Evolutionary conservation across 2,797 vertebrate species (phyloP).

Genomic region (Fratercula arctica): DNA sequence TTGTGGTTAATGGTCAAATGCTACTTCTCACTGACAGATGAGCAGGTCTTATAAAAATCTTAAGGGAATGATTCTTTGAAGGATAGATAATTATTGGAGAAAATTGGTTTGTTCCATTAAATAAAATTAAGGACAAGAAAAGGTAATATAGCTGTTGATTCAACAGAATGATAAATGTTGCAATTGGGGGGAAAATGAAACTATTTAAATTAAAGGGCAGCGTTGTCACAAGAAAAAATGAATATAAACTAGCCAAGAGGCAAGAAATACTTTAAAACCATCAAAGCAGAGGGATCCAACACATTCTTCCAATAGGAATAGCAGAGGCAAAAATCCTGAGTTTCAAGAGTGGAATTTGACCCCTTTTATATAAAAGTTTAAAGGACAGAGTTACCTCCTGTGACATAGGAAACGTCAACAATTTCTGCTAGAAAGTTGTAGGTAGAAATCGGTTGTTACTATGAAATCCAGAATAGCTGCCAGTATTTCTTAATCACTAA

Average conservation of each 20-base stretch:
- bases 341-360: background rate
- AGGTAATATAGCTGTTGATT: background rate
- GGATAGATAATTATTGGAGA: background rate
- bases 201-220: background rate
- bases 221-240: background rate
- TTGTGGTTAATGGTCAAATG: background rate
- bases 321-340: background rate
- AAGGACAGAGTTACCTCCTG: background rate
- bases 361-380: background rate
- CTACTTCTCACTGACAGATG: background rate
- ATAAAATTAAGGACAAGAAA: background rate
- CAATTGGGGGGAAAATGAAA: background rate
- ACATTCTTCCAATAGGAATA: background rate
- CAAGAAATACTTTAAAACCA: background rate
- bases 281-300: background rate
- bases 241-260: background rate
- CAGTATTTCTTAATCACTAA: background rate
- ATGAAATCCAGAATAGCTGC: background rate
- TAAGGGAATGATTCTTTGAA: background rate
- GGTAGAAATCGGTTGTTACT: background rate
- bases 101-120: background rate
- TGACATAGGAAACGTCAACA: background rate
- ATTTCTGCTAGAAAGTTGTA: background rate
- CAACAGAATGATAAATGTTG: background rate
- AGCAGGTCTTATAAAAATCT: background rate